Evolutionary conservation across 2,888 invertebrate species (phyloP).

Genomic region (Diabrotica balteata): DNA sequence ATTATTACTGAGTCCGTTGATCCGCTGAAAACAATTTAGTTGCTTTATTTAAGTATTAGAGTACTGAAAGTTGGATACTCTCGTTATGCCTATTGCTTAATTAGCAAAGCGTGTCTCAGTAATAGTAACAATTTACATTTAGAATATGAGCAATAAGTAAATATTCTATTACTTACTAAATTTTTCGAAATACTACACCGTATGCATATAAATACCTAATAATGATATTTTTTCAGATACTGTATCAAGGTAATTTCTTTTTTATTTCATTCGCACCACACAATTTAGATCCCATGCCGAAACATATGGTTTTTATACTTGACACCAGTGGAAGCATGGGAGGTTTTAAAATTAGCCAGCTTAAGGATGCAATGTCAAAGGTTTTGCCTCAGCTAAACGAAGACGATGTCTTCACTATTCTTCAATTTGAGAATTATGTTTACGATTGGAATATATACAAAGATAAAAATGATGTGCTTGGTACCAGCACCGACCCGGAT

Average conservation of each 20-base stretch:
- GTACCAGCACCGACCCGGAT: not conserved
- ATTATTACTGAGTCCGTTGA: no score
- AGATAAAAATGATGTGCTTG: constrained; percentile 9
- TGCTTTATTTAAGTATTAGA: no score
- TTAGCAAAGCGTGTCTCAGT: no score
- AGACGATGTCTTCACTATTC: constrained; percentile 71
- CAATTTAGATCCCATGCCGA: constrained; percentile 65
- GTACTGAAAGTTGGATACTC: no score
- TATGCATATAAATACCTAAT: no score
- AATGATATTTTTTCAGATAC: constrained; percentile 53
- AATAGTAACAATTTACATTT: no score
- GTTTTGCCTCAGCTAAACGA: constrained; percentile 68
- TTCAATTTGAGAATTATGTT: constrained; percentile 66
- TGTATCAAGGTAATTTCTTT: constrained; percentile 73
- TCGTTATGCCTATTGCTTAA: no score
- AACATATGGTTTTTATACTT: constrained; percentile 74
- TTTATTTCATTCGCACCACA: constrained; percentile 75
- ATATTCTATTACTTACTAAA: no score
- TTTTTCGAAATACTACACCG: no score
- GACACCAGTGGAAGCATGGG: constrained; percentile 78
- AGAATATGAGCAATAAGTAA: no score
- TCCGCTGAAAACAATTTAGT: no score
- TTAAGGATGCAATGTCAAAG: constrained; percentile 69
- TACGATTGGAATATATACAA: constrained; percentile 60
- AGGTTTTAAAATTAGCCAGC: constrained; percentile 69